Evolutionary conservation across 2,113 vertebrate species (phyloP).

Genomic region (Silurus glanis): DNA sequence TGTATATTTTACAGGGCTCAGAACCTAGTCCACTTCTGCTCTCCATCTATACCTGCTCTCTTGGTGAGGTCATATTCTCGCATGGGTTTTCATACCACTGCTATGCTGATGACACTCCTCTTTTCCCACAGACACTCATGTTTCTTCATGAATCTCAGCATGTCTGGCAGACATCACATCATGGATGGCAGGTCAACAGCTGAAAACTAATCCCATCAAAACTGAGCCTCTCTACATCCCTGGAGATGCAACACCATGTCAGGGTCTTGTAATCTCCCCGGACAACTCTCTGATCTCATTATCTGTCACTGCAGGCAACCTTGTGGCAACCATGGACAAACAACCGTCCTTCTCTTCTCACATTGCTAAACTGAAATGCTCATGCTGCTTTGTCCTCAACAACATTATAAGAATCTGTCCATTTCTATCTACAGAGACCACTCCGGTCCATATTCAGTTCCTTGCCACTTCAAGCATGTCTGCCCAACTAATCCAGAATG

Average conservation of each 20-base stretch:
- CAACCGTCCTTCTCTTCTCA: neutral
- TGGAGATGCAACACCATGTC: neutral
- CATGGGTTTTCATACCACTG: neutral
- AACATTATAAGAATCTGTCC: neutral
- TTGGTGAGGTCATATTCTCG: neutral
- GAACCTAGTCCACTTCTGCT: neutral
- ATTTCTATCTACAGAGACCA: neutral
- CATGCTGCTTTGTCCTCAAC: slow-evolving; percentile 13
- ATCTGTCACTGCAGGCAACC: neutral
- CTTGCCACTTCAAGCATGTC: neutral
- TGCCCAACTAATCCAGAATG: neutral
- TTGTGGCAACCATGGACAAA: neutral
- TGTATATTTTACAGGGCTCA: neutral
- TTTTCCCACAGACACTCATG: neutral
- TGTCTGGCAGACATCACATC: slow-evolving; percentile 5
- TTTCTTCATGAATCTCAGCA: neutral
- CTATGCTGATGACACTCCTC: neutral
- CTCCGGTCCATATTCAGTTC: neutral
- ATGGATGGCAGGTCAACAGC: neutral
- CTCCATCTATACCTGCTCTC: neutral
- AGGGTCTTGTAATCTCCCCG: neutral
- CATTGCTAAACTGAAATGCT: neutral
- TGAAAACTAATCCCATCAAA: neutral
- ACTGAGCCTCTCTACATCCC: neutral
- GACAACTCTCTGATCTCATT: slow-evolving; percentile 3